These are phyloP conservation scores for Leptopilina syphax DNA, from an alignment of 2,888 invertebrate genomes.

Conservation along the genomic window DNA sequence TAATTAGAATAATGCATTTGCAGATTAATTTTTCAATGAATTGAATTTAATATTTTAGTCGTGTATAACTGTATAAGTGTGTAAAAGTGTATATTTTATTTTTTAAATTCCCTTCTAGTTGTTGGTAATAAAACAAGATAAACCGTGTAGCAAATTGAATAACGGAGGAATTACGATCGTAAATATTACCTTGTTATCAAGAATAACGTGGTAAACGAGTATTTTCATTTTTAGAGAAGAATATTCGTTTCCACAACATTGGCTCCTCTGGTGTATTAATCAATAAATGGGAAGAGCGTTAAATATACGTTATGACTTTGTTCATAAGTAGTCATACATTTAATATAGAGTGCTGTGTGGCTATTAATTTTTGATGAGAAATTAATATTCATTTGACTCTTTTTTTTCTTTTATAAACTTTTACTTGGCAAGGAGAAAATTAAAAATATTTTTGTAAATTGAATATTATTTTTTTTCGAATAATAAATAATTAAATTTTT, in stretches of 20 bases:
- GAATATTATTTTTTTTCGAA: too few relatives aligned
- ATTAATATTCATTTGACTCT: too few relatives aligned
- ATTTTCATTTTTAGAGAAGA: constrained; percentile 42
- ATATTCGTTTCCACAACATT: constrained; percentile 48
- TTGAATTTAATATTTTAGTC: background rate
- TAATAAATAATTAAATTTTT: too few relatives aligned
- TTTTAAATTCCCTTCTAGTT: background rate
- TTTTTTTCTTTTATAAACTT: too few relatives aligned
- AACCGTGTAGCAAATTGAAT: constrained; percentile 18
- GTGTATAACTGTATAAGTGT: background rate
- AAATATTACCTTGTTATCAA: constrained; percentile 31
- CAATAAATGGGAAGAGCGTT: constrained; percentile 66
- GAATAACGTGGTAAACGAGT: constrained; percentile 2
- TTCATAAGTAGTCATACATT: constrained; percentile 38
- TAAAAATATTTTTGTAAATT: too few relatives aligned
- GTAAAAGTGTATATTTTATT: background rate
- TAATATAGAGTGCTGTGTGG: too few relatives aligned
- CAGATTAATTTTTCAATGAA: background rate
- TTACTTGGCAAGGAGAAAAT: too few relatives aligned
- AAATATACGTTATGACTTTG: constrained; percentile 60
- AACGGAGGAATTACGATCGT: constrained; percentile 29
- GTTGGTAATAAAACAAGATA: constrained; percentile 17
- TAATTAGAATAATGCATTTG: background rate
- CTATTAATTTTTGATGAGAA: too few relatives aligned
- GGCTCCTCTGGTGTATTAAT: constrained; percentile 61